A percentile compares a stretch with the other conserved stretches of the same genome.
These are phyloP conservation scores for Xiphophorus birchmanni DNA, from an alignment of 2,797 vertebrate species.

Conservation along the genomic window DNA sequence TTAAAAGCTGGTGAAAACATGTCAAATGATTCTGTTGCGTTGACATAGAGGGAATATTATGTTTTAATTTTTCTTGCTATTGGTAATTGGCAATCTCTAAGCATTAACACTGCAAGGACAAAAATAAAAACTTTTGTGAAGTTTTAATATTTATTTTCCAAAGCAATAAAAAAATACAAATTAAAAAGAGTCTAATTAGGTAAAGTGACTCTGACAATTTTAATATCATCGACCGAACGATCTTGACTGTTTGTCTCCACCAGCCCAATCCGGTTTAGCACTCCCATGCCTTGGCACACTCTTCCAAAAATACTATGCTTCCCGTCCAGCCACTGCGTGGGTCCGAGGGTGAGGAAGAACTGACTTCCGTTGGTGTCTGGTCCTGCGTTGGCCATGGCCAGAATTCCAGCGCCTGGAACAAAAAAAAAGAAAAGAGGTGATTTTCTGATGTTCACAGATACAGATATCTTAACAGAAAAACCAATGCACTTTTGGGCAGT, in stretches of 20 bases:
- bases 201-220: conserved; percentile 86
- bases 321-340: conserved; percentile 93
- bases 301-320: conserved; percentile 97
- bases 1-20: neutral
- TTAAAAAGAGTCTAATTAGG: conserved; percentile 57
- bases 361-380: conserved; percentile 96
- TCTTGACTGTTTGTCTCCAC: conserved; percentile 94
- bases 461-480: neutral
- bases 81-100: neutral
- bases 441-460: neutral
- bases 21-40: neutral
- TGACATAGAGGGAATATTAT: neutral
- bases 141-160: conserved; percentile 50
- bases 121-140: neutral
- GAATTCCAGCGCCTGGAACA: conserved; percentile 88
- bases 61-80: neutral
- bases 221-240: conserved; percentile 90
- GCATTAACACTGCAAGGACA: neutral
- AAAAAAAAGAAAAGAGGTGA: neutral
- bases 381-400: conserved; percentile 96
- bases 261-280: conserved; percentile 92
- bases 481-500: neutral
- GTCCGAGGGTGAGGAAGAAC: conserved; percentile 90
- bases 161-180: conserved; percentile 16
- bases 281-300: conserved; percentile 88